These are phyloP conservation scores for Mesocentrotus franciscanus DNA, from an alignment of 53 echinoderm and acorn worm species.

Conservation along the genomic window DNA sequence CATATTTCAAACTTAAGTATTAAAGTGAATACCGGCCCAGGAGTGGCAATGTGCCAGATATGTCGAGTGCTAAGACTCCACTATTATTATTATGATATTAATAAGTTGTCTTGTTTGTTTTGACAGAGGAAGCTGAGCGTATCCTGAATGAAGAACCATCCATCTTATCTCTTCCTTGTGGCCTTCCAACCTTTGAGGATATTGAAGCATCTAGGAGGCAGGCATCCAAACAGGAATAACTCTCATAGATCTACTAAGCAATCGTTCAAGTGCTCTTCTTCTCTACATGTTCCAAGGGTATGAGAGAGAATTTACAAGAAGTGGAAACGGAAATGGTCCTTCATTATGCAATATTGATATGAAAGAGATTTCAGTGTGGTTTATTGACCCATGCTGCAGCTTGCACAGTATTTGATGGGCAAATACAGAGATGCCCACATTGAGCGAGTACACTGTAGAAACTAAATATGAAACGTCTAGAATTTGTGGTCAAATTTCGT, in stretches of 20 bases:
- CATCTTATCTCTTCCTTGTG: constrained; percentile 75
- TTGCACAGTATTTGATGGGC: too few species aligned
- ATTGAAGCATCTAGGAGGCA: constrained; percentile 76
- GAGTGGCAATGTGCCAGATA: too few species aligned
- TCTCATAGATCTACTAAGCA: neutral
- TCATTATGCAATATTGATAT: neutral
- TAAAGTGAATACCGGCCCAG: too few species aligned
- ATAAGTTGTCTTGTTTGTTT: neutral
- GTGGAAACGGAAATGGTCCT: neutral
- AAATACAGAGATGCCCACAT: too few species aligned
- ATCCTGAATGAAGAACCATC: constrained; percentile 80
- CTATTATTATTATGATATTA: neutral
- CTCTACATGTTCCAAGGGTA: neutral
- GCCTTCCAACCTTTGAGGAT: constrained; percentile 80
- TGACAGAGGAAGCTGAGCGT: constrained; percentile 85
- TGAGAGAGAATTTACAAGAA: neutral
- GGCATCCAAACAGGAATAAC: constrained; percentile 10
- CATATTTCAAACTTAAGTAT: too few species aligned
- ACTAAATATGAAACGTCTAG: too few species aligned
- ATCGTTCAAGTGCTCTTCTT: neutral
- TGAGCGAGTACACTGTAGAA: too few species aligned
- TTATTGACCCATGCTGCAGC: too few species aligned
- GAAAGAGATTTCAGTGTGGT: too few species aligned
- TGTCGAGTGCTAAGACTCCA: neutral
- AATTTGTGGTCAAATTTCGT: too few species aligned